Conservation (phyloP, 2,888 invertebrate species). For the Meiosimyza platycephala region DNA sequence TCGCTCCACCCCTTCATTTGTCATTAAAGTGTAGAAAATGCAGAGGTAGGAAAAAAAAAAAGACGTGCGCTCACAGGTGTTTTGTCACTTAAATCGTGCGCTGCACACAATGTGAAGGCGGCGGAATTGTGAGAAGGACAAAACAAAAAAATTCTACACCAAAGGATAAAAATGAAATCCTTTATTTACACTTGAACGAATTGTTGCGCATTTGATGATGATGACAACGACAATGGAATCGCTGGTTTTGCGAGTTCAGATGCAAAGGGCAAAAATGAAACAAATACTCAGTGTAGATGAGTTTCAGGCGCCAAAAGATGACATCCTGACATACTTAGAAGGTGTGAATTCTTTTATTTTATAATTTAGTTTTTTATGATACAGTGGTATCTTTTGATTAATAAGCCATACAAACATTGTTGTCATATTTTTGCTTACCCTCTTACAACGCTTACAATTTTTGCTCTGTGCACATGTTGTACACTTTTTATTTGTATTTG, state of each 20-base stretch:
- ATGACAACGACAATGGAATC: slow-evolving; percentile 31
- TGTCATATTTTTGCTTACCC: too few relatives aligned
- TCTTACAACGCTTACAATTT: too few relatives aligned
- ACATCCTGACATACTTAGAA: too few relatives aligned
- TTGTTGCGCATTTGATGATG: slow-evolving; percentile 58
- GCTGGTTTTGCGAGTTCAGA: slow-evolving; percentile 15
- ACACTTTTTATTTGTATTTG: too few relatives aligned
- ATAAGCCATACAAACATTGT: too few relatives aligned
- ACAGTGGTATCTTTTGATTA: too few relatives aligned
- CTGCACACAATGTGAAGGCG: neutral
- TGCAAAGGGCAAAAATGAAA: neutral
- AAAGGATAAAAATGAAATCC: slow-evolving; percentile 47
- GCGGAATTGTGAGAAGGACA: neutral
- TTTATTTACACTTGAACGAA: slow-evolving; percentile 61
- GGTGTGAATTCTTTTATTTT: too few relatives aligned
- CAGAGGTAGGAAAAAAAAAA: neutral
- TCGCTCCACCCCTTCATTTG: neutral
- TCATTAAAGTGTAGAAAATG: neutral
- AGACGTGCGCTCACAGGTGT: neutral
- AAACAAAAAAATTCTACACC: slow-evolving; percentile 2
- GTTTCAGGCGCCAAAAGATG: slow-evolving; percentile 2
- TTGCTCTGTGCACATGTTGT: too few relatives aligned
- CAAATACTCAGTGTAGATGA: slow-evolving; percentile 8
- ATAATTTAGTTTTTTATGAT: too few relatives aligned
- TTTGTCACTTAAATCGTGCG: slow-evolving; percentile 16